Evolutionary conservation across 2,797 vertebrate genomes (phyloP), one percentile per base, ranked within the genome.

Genomic region (Microtus californicus): DNA sequence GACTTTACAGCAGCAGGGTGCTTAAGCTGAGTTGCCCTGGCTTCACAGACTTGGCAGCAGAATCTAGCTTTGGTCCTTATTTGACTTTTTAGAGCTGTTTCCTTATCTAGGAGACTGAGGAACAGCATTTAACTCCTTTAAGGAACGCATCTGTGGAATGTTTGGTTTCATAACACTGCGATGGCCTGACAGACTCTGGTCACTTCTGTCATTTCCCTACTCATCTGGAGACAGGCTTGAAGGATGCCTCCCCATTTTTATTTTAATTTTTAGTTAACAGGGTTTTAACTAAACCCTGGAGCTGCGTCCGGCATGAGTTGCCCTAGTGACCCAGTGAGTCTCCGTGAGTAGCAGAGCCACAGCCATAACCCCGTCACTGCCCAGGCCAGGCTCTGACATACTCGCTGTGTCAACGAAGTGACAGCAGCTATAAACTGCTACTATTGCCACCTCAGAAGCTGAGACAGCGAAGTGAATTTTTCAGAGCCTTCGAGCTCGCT

Each of bases 401-500:
- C 6, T 9, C 13, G 25, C 48, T 89, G n/a, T 51, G 37, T 14
- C 29, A 54, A 79, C 79, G 29, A 80, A 93, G 90, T 80, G 45
- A 77, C 65, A 81, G 15, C 40, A 40, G 23, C 61, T 87, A 19
- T 63, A 74, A 94, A 86, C 40, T 40, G 12, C 81, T 87, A 13
- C 65, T 45, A 86, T 91, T 87, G 10, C 61, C 80, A 51, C 77
- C 93, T 95, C 69, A 91, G 80, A 96, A 90, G 9, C 23, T 69
- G 59, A 91, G 65, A 79, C 9, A 48, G 76, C 63, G 61, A 89
- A 87, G 78, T 87, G 51, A 34, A 71, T 73, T 13, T 95, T 91
- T 87, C 76, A 31, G 61, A 81, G 31, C 27, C 25, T 80, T 77
- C 87, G 54, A 85, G 90, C 34, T 91, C 51, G 87, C 87, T 91